These are phyloP conservation scores for Galleria mellonella DNA, from an alignment of 1,140 invertebrate genomes.

Conservation along the genomic window DNA sequence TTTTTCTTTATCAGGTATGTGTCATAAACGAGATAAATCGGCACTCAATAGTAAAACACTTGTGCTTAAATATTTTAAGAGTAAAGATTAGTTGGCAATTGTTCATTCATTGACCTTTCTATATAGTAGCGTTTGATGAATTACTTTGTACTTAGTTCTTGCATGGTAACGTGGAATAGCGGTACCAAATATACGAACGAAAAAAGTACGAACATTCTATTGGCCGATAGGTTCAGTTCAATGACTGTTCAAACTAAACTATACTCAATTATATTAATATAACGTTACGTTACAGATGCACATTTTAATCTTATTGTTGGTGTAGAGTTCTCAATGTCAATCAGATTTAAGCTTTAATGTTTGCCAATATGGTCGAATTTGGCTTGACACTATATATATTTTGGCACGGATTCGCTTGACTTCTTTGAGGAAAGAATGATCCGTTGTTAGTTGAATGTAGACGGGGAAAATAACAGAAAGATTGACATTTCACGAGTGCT, in stretches of 20 bases:
- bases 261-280: conserved; percentile 45
- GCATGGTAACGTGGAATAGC: conserved; percentile 12
- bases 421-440: conserved; percentile 31
- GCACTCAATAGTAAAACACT: too few relatives aligned
- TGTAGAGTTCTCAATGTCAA: conserved; percentile 9
- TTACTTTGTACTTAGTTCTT: conserved; percentile 1
- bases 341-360: conserved; percentile 15
- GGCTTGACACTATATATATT: conserved; percentile 7
- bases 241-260: conserved; percentile 18
- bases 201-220: conserved; percentile 22
- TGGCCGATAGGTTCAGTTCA: conserved; percentile 27
- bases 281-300: conserved; percentile 25
- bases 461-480: conserved; percentile 15
- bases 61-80: too few relatives aligned
- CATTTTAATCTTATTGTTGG: conserved; percentile 40
- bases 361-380: conserved; percentile 21
- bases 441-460: conserved; percentile 15
- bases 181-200: conserved; percentile 23
- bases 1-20: too few relatives aligned
- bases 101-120: conserved; percentile 9
- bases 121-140: conserved; percentile 6
- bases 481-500: neutral
- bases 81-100: neutral
- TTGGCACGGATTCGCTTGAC: conserved; percentile 47
- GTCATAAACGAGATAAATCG: too few relatives aligned